A percentile compares a stretch with the other conserved stretches of the same genome.
phyloP scores from a whole-genome alignment of 2,113 vertebrate genomes.

The Prionailurus viverrinus region DNA sequence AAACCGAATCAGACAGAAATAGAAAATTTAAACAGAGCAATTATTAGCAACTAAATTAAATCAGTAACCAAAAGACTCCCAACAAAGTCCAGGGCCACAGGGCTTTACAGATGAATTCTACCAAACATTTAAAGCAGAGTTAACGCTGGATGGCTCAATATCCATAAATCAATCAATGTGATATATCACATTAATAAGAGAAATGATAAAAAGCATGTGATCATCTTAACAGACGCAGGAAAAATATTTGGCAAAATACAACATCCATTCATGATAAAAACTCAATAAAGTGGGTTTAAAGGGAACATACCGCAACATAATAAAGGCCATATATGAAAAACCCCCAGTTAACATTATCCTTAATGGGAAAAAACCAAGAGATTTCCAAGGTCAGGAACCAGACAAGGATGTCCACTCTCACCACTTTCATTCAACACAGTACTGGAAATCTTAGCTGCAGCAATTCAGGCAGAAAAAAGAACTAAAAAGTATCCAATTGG shows the following conservation, averaged over 20 bases:
- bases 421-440: not conserved
- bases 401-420: not conserved
- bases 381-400: not conserved
- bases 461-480: not conserved
- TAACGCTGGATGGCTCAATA: not conserved
- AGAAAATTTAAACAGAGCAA: not conserved
- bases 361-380: not conserved
- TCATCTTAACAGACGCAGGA: not conserved
- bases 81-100: not conserved
- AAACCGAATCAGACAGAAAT: not conserved
- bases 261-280: not conserved
- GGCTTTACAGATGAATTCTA: not conserved
- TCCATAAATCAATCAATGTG: not conserved
- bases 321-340: not conserved
- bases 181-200: not conserved
- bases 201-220: not conserved
- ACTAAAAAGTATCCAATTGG: not conserved
- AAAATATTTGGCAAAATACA: not conserved
- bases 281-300: not conserved
- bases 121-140: not conserved
- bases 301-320: not conserved
- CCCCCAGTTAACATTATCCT: not conserved
- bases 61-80: not conserved
- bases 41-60: not conserved
- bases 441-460: not conserved